Evolutionary conservation across 2,113 vertebrate genomes (phyloP), one percentile per base, ranked within the genome.

Genomic region (Manacus vitellinus): DNA sequence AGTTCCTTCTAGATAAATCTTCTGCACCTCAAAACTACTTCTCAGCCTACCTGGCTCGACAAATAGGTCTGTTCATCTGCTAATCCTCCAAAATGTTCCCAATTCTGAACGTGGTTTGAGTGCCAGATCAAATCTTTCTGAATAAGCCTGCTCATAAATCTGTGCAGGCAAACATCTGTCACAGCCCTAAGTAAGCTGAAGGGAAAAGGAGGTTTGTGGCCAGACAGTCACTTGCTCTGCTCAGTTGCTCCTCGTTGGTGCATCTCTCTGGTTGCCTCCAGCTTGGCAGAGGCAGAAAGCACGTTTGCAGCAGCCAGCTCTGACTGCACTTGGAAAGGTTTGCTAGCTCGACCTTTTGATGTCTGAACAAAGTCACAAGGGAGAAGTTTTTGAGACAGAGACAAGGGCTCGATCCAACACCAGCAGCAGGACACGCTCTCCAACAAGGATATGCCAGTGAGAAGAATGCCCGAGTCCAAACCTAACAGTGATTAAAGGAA

Each of bases 141-240:
- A 93, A 92, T 94, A 87, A 96, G 68, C 81, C 80, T 88, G 59
- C 83, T 88, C 72, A 58, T 96, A 68, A 86, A 96, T 96, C 85
- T 94, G n/a, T 8, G 30, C n/a, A 66, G 27, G 62, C 33, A 62
- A 93, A 85, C 95, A 93, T 87, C 87, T 94, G 85, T 81, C 89
- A 89, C 0, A 0, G 52, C 80, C 37, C 68, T 6, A 63, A 66
- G 59, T 14, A 59, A 93, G 74, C 15, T 9, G 25, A 88, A 88
- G 54, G 77, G 37, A 87, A 71, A 41, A 87, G 74, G 37, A 93
- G 75, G 88, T 80, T 83, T 12, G 17, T 58, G 75, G 85, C 71
- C 92, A 95, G 78, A n/a, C 82, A 72, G 66, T 54, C 13, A 22
- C 85, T 86, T n/a, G 41, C 56, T 89, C 78, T 39, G 33, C 56